A percentile compares a stretch with the other conserved stretches of the same genome.
Conservation (phyloP, 2,888 invertebrate genomes). For the Marronus borbonicus region DNA sequence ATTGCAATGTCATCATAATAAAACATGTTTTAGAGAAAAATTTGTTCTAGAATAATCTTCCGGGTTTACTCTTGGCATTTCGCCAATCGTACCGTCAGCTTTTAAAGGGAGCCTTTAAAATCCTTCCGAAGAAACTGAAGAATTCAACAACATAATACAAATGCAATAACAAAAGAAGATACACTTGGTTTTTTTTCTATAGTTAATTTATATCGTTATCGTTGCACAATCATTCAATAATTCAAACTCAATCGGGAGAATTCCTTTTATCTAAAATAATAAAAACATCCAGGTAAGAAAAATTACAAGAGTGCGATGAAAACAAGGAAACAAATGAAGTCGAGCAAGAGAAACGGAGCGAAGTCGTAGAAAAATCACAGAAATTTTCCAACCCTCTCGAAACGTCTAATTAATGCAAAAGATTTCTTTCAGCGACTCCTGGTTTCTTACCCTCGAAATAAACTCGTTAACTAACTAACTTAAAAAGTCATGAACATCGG, state of each 20-base stretch:
- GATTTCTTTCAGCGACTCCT: slow-evolving; percentile 34
- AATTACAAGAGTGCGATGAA: neutral
- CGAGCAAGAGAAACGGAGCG: neutral
- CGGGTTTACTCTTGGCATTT: no score
- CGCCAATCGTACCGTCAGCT: no score
- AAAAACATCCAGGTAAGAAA: neutral
- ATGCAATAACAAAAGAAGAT: no score
- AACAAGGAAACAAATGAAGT: neutral
- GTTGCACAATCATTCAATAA: neutral
- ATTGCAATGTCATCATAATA: no score
- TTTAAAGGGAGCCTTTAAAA: no score
- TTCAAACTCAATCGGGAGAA: neutral
- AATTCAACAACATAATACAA: no score
- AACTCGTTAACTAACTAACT: slow-evolving; percentile 42
- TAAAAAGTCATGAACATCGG: slow-evolving; percentile 37
- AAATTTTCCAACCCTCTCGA: slow-evolving; percentile 5
- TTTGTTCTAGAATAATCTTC: no score
- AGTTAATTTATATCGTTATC: no score
- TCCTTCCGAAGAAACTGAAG: no score
- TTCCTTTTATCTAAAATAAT: neutral
- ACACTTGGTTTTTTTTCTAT: no score
- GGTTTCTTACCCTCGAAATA: slow-evolving; percentile 24
- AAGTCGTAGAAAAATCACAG: slow-evolving; percentile 15
- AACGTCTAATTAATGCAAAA: slow-evolving; percentile 31
- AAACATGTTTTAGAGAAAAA: no score